Conservation (phyloP, 2,797 vertebrate genomes). For the Falco berigora region DNA sequence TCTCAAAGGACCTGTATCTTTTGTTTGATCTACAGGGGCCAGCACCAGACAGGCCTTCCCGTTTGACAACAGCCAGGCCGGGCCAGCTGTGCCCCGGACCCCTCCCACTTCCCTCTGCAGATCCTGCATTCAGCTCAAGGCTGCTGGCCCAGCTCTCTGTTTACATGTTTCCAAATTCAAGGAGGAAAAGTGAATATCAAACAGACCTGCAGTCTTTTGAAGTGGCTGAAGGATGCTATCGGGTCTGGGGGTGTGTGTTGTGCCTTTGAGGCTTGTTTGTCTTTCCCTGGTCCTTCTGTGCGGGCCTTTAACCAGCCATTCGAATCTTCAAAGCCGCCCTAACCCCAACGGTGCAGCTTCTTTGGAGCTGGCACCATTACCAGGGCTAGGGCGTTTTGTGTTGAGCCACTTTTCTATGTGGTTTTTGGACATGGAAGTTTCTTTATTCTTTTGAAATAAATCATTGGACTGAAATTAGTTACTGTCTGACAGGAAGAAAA, state of each 20-base stretch:
- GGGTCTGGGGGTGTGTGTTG: neutral
- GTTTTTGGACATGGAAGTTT: neutral
- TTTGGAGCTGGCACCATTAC: neutral
- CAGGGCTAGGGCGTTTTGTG: neutral
- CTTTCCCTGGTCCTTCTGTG: neutral
- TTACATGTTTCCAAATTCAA: slow-evolving; percentile 49
- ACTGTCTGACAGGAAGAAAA: neutral
- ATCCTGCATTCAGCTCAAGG: neutral
- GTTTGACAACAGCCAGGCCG: neutral
- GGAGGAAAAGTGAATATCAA: slow-evolving; percentile 64
- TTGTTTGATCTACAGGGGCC: slow-evolving; percentile 14
- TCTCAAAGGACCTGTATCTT: neutral
- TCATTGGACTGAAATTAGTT: neutral
- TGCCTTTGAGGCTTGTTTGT: slow-evolving; percentile 60
- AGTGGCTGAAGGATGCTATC: slow-evolving; percentile 50
- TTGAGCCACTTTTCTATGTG: neutral
- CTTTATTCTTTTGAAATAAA: neutral
- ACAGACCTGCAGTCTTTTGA: slow-evolving; percentile 51
- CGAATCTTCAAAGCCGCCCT: neutral
- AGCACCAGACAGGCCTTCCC: neutral
- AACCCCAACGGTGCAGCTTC: neutral
- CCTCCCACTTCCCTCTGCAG: neutral
- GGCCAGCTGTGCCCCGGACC: neutral
- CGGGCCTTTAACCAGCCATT: slow-evolving; percentile 6
- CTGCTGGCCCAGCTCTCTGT: slow-evolving; percentile 41